Base-by-base conservation (phyloP, 2,113 vertebrate species). In the Hemiscyllium ocellatum region DNA sequence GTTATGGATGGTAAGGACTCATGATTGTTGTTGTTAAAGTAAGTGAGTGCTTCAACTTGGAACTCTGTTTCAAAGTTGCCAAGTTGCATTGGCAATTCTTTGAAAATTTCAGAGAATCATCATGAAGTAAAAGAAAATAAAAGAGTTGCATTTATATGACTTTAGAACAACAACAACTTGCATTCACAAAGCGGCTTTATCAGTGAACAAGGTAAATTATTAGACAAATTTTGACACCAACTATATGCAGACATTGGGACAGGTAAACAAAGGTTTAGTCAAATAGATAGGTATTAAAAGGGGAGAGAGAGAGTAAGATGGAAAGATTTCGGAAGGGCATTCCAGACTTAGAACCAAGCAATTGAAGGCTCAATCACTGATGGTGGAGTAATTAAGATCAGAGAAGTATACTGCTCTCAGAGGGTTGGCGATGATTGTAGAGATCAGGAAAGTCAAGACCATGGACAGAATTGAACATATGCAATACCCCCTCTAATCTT, bases 81-180 rank as follows among this genome's bases (percentile, higher is more conserved):
- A 20, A 42, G 19, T 24, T 50, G 83, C 47, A 89, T 66, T 96
- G 96, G 91, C 80, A 86, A 96, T 95, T 96, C 96, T 97, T 96
- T 96, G 20, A 24, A 13, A 56, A 26, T 52, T 56, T 52, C 86
- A 26, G 29, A 89, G 47, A 12, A 24, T 26, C 56, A 3, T 50
- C 19, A 29, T 26, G 24, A 3, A 3, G 20, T 87, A 17, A 52
- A 52, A 87, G 29, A 33, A 76, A 87, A 24, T 12, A 24, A 52
- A 52, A 87, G 42, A 87, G 24, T 26, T 24, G 50, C 20, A 86
- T 87, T 87, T 26, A 86, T 50, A 50, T 42, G 3, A 86, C 3
- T 20, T 86, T 22, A 50, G 85, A 42, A 86, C 42, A 86, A 86
- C 42, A 86, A 86, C 85, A 42, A 86, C 85, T 72, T 33, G 70